Conservation (phyloP, 2,113 vertebrate species). For the Ornithorhynchus anatinus region DNA sequence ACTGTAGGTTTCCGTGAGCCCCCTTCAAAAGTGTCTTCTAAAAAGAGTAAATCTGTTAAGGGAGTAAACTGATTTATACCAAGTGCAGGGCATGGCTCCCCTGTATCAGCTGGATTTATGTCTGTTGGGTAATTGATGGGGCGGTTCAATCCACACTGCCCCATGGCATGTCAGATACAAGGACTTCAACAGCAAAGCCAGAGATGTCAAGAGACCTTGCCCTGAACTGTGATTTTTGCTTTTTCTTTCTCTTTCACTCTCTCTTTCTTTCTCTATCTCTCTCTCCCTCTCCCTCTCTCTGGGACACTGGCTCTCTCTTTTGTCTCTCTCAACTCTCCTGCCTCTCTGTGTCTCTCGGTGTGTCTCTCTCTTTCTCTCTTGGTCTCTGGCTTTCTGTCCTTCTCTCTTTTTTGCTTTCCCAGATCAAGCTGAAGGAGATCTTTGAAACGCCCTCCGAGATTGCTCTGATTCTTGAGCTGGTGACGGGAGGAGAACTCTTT, state of each 20-base stretch:
- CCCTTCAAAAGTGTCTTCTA: background rate
- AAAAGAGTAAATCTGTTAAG: background rate
- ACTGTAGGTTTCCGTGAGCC: background rate
- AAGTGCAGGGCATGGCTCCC: background rate
- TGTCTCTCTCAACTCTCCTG: no score
- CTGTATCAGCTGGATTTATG: background rate
- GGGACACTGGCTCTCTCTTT: no score
- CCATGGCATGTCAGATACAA: background rate
- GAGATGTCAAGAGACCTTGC: background rate
- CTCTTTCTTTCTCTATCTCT: no score
- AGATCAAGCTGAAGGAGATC: conserved; percentile 92
- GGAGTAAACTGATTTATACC: background rate
- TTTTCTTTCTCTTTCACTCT: no score
- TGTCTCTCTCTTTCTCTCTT: background rate
- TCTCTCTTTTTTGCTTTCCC: background rate
- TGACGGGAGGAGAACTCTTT: conserved; percentile 88
- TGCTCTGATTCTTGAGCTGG: conserved; percentile 84
- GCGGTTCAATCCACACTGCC: background rate
- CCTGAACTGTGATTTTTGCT: background rate
- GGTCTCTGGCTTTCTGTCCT: background rate
- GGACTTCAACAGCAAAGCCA: background rate
- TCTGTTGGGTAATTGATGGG: background rate
- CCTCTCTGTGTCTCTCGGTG: background rate
- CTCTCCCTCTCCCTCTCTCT: no score
- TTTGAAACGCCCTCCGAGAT: conserved; percentile 86